These are phyloP conservation scores for Thamnophis elegans DNA, from an alignment of 2,797 vertebrate species.

Conservation along the genomic window DNA sequence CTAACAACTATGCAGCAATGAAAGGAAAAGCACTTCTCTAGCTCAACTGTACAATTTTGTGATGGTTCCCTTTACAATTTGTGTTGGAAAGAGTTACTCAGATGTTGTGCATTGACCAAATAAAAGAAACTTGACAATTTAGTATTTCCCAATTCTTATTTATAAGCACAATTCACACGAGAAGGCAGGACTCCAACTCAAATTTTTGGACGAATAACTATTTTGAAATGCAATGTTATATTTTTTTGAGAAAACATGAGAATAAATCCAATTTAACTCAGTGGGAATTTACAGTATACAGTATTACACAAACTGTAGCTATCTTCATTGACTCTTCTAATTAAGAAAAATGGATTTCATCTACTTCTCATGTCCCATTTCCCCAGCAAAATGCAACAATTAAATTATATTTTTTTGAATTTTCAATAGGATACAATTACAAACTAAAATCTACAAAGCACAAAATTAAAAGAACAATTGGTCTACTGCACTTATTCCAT, in stretches of 20 bases:
- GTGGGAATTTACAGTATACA: neutral
- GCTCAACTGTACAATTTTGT: conserved; percentile 76
- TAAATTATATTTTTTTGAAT: neutral
- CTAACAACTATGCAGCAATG: conserved; percentile 77
- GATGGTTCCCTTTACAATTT: conserved; percentile 81
- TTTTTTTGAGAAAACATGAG: neutral
- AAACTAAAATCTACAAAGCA: conserved; percentile 44
- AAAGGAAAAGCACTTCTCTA: conserved; percentile 75
- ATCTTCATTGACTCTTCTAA: conserved; percentile 23
- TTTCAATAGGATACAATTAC: neutral
- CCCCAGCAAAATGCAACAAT: neutral
- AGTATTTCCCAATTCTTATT: conserved; percentile 75
- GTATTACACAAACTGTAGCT: conserved; percentile 10
- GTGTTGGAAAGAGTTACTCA: conserved; percentile 78
- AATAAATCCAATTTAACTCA: neutral
- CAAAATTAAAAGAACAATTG: conserved; percentile 51
- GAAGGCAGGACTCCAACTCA: conserved; percentile 44
- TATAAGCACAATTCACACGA: conserved; percentile 73
- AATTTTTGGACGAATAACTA: conserved; percentile 14
- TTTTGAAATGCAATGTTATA: neutral
- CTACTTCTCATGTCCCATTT: conserved; percentile 21
- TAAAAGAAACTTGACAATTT: conserved; percentile 71
- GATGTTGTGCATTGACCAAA: conserved; percentile 76
- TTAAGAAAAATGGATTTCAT: conserved; percentile 21
- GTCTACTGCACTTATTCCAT: conserved; percentile 39